Conservation (phyloP, 2,888 invertebrate genomes). For the Eilema caniola region DNA sequence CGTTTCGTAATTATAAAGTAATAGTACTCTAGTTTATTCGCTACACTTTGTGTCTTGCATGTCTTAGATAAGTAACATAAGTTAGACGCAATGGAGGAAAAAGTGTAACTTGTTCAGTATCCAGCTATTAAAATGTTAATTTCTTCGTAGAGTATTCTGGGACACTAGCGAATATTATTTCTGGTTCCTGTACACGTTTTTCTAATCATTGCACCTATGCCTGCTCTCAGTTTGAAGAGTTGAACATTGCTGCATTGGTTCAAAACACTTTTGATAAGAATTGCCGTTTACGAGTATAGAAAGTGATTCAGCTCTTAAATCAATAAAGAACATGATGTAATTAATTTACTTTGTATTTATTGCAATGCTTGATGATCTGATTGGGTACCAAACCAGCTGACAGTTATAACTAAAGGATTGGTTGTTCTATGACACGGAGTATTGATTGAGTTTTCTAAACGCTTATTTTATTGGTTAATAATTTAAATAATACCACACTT, state of each 20-base stretch:
- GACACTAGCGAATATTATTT: not conserved
- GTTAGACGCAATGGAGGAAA: not conserved
- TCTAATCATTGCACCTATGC: not conserved
- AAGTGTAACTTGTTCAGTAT: not conserved
- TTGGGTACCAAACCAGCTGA: not conserved
- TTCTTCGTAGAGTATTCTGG: not conserved
- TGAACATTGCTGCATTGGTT: not conserved
- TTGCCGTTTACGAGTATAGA: not conserved
- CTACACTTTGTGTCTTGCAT: not conserved
- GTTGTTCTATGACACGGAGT: conserved; percentile 5
- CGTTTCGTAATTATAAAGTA: not conserved
- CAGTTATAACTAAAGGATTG: conserved; percentile 5
- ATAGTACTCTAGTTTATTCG: not conserved
- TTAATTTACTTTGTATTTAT: not conserved
- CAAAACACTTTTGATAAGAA: not conserved
- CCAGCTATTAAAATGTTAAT: not conserved
- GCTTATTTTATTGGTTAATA: conserved; percentile 20
- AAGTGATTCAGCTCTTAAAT: not conserved
- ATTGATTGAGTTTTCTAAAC: conserved; percentile 13
- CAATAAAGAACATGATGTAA: not conserved
- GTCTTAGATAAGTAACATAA: not conserved
- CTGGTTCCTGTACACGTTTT: not conserved
- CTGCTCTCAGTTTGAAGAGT: not conserved
- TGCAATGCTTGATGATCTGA: not conserved
- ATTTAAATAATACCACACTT: conserved; percentile 16